Evolutionary conservation across 2,113 vertebrate species (phyloP).

Genomic region (Petaurus breviceps): DNA sequence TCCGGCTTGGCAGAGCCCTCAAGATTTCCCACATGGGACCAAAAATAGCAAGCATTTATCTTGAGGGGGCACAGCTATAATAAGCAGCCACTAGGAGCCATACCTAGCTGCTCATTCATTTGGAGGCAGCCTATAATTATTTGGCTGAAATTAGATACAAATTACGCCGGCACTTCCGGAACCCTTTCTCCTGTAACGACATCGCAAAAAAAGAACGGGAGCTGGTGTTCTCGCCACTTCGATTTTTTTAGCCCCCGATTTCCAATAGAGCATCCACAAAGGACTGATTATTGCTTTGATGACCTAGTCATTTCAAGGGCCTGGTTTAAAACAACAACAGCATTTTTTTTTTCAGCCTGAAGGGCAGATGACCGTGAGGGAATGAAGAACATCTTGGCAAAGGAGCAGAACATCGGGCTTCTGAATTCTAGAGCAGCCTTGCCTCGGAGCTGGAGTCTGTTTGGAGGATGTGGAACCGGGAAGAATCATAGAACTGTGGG

Average conservation of each 20-base stretch:
- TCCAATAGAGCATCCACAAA: not conserved
- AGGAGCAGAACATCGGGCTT: not conserved
- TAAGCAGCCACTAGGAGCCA: conserved; percentile 54
- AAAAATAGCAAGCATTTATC: conserved; percentile 70
- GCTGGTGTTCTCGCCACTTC: not conserved
- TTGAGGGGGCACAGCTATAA: conserved; percentile 62
- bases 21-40: conserved; percentile 62
- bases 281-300: not conserved
- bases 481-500: not conserved
- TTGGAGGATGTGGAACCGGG: not conserved
- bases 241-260: conserved; percentile 8
- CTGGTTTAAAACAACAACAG: not conserved
- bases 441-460: not conserved
- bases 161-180: conserved; percentile 61
- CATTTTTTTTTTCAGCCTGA: not conserved
- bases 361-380: not conserved
- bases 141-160: conserved; percentile 66
- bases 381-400: not conserved
- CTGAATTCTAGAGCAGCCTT: not conserved
- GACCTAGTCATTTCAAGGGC: not conserved
- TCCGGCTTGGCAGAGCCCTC: conserved; percentile 55
- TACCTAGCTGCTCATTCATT: conserved; percentile 66
- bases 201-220: conserved; percentile 18
- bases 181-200: conserved; percentile 39
- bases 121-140: conserved; percentile 58